Conservation (phyloP, 1,140 invertebrate genomes). For the Sycobia sp. region DNA sequence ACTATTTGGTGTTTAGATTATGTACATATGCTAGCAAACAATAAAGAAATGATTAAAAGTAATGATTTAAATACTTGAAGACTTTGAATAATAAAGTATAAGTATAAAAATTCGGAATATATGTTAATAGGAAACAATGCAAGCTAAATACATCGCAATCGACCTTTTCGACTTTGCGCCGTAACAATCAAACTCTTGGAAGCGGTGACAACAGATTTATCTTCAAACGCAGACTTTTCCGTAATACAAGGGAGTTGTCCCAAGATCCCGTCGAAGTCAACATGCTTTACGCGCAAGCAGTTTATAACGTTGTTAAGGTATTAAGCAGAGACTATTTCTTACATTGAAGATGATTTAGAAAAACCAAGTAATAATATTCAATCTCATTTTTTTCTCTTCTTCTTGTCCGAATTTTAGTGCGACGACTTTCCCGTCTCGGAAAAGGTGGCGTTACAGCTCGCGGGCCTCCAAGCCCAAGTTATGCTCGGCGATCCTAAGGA, state of each 20-base stretch:
- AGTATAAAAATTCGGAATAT: too few species aligned
- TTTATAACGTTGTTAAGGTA: slow-evolving; percentile 93
- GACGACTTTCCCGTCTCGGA: slow-evolving; percentile 95
- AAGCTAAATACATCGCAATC: slow-evolving; percentile 65
- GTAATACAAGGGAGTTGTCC: slow-evolving; percentile 86
- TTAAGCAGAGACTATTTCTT: slow-evolving; percentile 39
- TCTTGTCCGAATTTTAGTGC: slow-evolving; percentile 82
- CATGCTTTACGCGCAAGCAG: slow-evolving; percentile 92
- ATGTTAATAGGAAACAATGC: slow-evolving; percentile 66
- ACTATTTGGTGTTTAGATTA: slow-evolving; percentile 22
- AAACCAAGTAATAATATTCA: not conserved
- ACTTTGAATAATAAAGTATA: too few species aligned
- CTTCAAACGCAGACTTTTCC: slow-evolving; percentile 89
- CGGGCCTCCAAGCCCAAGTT: slow-evolving; percentile 92
- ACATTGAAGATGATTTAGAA: not conserved
- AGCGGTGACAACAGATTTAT: slow-evolving; percentile 91
- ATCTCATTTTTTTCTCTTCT: slow-evolving; percentile 33
- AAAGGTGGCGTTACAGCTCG: slow-evolving; percentile 91
- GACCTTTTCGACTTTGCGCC: slow-evolving; percentile 64
- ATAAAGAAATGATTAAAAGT: too few species aligned
- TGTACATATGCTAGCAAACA: too few species aligned
- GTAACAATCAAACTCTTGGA: slow-evolving; percentile 68
- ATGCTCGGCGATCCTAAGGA: slow-evolving; percentile 85
- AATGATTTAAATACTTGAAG: too few species aligned
- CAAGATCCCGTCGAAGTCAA: slow-evolving; percentile 96